A percentile compares a stretch with the other conserved stretches of the same genome.
Conservation (phyloP, 2,113 vertebrate species). For the Diphyllodes magnificus region DNA sequence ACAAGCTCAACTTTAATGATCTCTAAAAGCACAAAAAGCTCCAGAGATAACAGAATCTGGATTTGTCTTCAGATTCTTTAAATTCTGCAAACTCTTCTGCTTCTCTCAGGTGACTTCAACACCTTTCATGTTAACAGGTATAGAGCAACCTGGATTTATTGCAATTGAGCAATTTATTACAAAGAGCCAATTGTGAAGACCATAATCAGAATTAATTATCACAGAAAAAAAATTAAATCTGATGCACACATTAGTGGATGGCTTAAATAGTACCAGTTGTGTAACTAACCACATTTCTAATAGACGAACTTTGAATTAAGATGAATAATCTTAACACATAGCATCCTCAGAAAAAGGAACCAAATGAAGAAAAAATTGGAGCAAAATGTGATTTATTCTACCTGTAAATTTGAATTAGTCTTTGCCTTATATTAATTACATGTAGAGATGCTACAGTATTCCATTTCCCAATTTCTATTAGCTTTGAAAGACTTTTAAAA, state of each 20-base stretch:
- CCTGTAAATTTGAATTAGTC: background rate
- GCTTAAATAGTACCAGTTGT: background rate
- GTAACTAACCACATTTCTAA: background rate
- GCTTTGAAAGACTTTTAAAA: background rate
- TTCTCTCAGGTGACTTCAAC: background rate
- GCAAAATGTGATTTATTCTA: background rate
- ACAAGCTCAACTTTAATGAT: background rate
- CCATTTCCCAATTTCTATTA: background rate
- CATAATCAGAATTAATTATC: background rate
- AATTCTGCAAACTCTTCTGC: background rate
- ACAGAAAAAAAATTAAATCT: background rate
- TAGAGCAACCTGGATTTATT: background rate
- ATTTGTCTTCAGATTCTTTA: background rate
- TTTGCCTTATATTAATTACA: background rate
- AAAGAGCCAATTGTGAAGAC: background rate
- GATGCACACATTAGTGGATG: background rate
- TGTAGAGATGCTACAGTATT: background rate
- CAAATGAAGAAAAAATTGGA: background rate
- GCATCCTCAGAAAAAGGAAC: background rate
- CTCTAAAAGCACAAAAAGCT: background rate
- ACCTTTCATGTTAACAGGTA: background rate
- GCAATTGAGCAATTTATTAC: too few species aligned
- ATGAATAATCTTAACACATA: background rate
- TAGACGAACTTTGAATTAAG: background rate
- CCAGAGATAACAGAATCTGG: background rate